Evolutionary conservation across 2,113 vertebrate species (phyloP).

Genomic region (Rhegmatorhina hoffmannsi): DNA sequence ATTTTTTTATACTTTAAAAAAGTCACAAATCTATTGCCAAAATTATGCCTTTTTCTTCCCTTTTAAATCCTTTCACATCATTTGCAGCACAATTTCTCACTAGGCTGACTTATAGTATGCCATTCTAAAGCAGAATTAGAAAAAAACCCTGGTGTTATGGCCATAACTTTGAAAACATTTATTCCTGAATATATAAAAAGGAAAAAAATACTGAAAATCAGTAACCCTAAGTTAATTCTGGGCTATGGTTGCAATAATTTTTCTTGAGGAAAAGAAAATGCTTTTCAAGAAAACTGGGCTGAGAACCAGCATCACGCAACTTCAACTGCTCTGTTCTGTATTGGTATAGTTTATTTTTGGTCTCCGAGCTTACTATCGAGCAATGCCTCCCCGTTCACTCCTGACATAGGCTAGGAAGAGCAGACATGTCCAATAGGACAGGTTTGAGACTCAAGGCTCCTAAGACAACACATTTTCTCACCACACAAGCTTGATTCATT

Average conservation of each 20-base stretch:
- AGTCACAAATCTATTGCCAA: conserved; percentile 43
- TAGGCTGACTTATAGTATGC: background rate
- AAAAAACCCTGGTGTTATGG: conserved; percentile 46
- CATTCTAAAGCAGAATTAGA: conserved; percentile 35
- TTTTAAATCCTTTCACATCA: background rate
- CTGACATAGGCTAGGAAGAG: background rate
- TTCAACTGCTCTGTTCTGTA: background rate
- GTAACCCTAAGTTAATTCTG: background rate
- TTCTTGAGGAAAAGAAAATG: background rate
- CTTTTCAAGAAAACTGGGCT: background rate
- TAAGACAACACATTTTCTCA: background rate
- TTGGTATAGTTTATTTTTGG: background rate
- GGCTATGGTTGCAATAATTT: background rate
- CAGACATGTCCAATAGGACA: background rate
- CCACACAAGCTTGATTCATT: background rate
- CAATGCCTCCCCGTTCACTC: background rate
- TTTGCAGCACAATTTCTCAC: conserved; percentile 16
- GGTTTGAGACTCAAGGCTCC: background rate
- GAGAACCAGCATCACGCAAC: background rate
- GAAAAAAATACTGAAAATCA: background rate
- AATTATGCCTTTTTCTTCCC: background rate
- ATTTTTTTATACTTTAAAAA: conserved; percentile 15
- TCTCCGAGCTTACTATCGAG: background rate
- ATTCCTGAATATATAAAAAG: conserved; percentile 30
- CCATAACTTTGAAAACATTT: conserved; percentile 43